phyloP scores from a whole-genome alignment of 2,113 vertebrate genomes.

The Sciurus niger region DNA sequence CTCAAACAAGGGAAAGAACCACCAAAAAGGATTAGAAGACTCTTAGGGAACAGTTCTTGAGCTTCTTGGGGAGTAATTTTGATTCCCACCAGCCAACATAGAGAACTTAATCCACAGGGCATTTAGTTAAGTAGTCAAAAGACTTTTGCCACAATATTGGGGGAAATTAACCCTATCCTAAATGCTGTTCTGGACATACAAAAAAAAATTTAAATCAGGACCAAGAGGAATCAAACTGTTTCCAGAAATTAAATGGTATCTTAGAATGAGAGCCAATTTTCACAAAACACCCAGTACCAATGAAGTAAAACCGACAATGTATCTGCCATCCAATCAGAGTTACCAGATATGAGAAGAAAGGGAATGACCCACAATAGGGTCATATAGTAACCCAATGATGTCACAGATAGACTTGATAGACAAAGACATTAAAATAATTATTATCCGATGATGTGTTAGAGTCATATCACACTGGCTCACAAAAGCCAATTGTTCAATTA shows the following conservation, averaged over 20 bases:
- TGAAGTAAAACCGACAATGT: neutral
- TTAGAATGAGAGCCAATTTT: neutral
- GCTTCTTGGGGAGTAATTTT: neutral
- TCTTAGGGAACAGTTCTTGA: neutral
- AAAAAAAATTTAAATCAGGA: conserved; percentile 27
- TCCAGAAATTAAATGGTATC: conserved; percentile 28
- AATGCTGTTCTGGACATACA: neutral
- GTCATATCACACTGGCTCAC: neutral
- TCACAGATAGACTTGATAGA: neutral
- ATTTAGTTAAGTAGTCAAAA: neutral
- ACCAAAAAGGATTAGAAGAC: neutral
- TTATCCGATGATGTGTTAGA: neutral
- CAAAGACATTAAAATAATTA: conserved; percentile 10
- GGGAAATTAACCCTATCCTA: neutral
- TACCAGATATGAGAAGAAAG: neutral
- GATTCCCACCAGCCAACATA: neutral
- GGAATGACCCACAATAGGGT: neutral
- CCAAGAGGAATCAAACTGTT: conserved; percentile 29
- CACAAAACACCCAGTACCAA: conserved; percentile 12
- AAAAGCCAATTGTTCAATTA: conserved; percentile 33
- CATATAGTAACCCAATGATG: neutral
- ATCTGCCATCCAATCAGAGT: neutral
- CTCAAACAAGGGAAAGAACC: neutral
- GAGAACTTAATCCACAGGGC: neutral
- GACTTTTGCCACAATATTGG: neutral